phyloP scores from a whole-genome alignment of 2,888 invertebrate genomes.

The Mantis religiosa region DNA sequence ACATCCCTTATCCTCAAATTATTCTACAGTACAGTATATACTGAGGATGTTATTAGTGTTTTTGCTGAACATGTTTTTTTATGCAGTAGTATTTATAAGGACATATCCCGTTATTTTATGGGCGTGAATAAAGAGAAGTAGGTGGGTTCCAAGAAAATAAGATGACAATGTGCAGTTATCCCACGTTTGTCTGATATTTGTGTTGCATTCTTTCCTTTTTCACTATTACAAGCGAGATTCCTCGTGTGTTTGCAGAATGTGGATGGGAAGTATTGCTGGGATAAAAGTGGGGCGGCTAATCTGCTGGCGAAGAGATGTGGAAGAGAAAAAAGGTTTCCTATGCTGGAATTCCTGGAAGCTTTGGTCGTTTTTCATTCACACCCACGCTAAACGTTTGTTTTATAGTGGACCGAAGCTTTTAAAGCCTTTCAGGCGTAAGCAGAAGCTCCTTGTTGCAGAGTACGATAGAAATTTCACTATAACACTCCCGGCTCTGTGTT shows the following conservation, averaged over 20 bases:
- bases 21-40: too few species aligned
- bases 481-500: background rate
- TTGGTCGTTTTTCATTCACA: background rate
- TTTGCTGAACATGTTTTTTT: too few species aligned
- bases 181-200: background rate
- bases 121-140: background rate
- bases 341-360: background rate
- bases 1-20: too few species aligned
- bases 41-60: too few species aligned
- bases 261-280: too few species aligned
- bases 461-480: background rate
- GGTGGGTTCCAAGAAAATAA: background rate
- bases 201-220: background rate
- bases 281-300: background rate
- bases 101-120: background rate
- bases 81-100: too few species aligned
- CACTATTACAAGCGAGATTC: background rate
- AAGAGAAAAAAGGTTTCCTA: background rate
- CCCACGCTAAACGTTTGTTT: background rate
- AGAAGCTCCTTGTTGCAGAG: background rate
- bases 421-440: background rate
- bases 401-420: background rate
- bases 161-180: background rate
- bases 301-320: background rate
- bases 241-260: background rate